Evolutionary conservation across 2,797 vertebrate genomes (phyloP), one percentile per base, ranked within the genome.

Genomic region (Ispidina lecontei): DNA sequence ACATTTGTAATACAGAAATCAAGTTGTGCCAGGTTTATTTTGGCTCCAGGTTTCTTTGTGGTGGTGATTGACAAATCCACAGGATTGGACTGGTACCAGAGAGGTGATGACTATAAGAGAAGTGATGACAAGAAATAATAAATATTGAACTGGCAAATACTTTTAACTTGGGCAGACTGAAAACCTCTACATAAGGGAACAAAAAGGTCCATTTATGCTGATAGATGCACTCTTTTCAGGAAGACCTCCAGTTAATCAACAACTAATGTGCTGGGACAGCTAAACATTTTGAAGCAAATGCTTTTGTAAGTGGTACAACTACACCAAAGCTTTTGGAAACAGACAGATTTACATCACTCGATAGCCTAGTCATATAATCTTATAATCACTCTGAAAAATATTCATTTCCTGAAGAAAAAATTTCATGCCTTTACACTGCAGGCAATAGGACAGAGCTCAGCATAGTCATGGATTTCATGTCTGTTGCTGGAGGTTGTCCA

Each of bases 51-150:
- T 93, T 94, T 95, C 94, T 94, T 93, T 80, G 84, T 94, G 88
- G 94, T 96, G 88, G 72, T 85, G 91, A 94, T 80, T 96, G 95
- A 96, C 94, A 96, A 96, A 96, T 96, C 90, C 94, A 83, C 88
- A 72, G 84, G 87, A 87, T 77, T 96, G 93, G 94, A 94, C 78
- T 84, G 44, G 56, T 54, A 94, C 93, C 94, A 94, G 84, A 69
- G 84, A 94, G 91, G 88, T 94, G 94, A 94, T 93, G 93, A 90
- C 59, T 94, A 11, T 65, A 91, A 89, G 87, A 94, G 89, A 83
- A 87, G 75, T 7, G 81, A 90, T 83, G 96, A 95, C 94, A 95
- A 94, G 90, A 87, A 96, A 93, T 89, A 90, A 90, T 94, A 94
- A 92, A 89, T 80, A 89, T 75, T 91, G 80, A 94, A 89, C 84